Evolutionary conservation across 2,888 invertebrate genomes (phyloP), one percentile per base, ranked within the genome.

Genomic region (Meta bourneti): DNA sequence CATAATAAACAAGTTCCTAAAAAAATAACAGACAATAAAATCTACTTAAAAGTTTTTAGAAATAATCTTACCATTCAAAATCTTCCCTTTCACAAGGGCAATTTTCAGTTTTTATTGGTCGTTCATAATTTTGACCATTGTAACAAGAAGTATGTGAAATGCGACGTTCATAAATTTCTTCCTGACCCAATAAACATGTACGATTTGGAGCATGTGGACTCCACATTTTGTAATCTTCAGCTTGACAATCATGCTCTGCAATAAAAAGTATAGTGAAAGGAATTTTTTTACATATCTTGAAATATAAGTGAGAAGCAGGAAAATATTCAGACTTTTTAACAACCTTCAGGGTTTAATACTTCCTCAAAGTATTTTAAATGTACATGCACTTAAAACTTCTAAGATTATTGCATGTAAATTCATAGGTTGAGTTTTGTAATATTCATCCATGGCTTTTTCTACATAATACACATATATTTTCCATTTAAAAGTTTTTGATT

Each of bases 191-290:
- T 4, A 98, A 96, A 94, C 98, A 98, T 0, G 96, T 96, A 13
- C 96, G 96, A 52, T 93, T 92, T 7, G 92, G 92, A 13, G 81
- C 93, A 86, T 93, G 93, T 0, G 98, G 98, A 2, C 97, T 97
- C 98, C 98, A 98, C 94, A 96, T 96, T 95, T 98, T 98, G 95
- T 97, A 98, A 94, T 98, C 98, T 0, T 96, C 96, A 20, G 96
- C 94, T 0, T 96, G 96, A 94, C 97, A 98, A 92, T 96, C 96
- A 89, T 94, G 94, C 34, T 94, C 95, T 95, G 93, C 20, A 94
- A 71, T 8, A 75, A 61, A 75, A 16, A 20, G 34, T 9, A 19
- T 0, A 19, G 11, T 19, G 1, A 74, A 74, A 20, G 9, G 5
- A 74, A 6, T 8, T 34, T 34, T 34, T 34, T 34, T 34, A 34